Base-by-base conservation (phyloP, 2,888 invertebrate species). In the Sycophila texana region DNA sequence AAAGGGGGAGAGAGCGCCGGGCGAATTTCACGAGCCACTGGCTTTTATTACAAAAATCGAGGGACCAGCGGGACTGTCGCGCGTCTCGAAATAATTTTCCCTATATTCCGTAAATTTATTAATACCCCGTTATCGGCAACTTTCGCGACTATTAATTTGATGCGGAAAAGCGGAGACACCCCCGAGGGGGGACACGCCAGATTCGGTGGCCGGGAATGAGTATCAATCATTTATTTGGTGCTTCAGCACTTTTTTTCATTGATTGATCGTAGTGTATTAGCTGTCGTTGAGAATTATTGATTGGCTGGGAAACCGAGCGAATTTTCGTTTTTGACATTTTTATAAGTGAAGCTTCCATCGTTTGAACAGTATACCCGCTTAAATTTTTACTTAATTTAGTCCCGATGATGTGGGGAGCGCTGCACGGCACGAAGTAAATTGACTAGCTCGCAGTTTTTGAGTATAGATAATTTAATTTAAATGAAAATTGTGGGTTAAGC, bases 191-290 rank as follows among this genome's bases (percentile, higher is more conserved):
- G 7, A 49, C 47, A 57, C 12, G 51, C 22, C 4, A 57, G 65
- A 63, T 53, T 30, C 20, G n/a, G n/a, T 1, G 5, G n/a, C 26
- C 68, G n/a, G 26, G 22, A 51, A 57, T 39, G 73, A 58, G 30
- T 79, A 79, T 79, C 79, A 79, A 79, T 79, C 79, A 79, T 79
- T 74, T 75, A 58, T 79, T 26, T 72, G 71, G 53, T 49, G 65
- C 79, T 70, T 51, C 18, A 49, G 70, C 49, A 39, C 39, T 75
- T 51, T 74, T 73, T 75, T 75, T 73, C 53, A 18, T 70, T 61
- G 61, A 77, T 77, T 74, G 60, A 74, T 71, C 26, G 55, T 49
- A 26, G 66, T 67, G 72, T 67, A 79, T 79, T 79, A 75, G 75
- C 66, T 72, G 75, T 76, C 66, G 53, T 22, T 26, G 30, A 12